Evolutionary conservation across 1,140 invertebrate species (phyloP).

Genomic region (Caenorhabditis brenneri): DNA sequence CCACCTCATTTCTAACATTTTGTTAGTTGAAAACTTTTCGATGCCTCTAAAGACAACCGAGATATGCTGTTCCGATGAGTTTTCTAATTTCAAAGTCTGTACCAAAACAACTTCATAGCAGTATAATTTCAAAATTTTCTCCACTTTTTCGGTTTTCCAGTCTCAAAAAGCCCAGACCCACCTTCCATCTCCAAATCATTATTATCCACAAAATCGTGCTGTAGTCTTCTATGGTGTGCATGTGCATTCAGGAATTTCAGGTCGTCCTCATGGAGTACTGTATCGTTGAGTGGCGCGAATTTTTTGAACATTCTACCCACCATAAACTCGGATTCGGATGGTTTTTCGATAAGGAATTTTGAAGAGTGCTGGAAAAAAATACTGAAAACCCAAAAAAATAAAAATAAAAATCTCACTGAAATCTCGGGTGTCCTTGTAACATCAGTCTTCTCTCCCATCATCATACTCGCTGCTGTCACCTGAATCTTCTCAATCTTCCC

Average conservation of each 20-base stretch:
- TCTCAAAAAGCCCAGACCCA: background rate
- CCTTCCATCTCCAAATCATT: constrained; percentile 33
- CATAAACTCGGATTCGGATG: background rate
- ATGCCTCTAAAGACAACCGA: too few species aligned
- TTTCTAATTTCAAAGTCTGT: too few species aligned
- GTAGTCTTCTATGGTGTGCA: constrained; percentile 1
- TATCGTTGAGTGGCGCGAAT: constrained; percentile 32
- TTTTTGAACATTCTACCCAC: constrained; percentile 42
- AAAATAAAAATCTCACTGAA: background rate
- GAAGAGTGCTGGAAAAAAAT: background rate
- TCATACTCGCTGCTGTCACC: background rate
- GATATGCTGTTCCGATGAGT: too few species aligned
- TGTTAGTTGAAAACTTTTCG: too few species aligned
- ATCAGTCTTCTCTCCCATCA: background rate
- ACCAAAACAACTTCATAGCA: too few species aligned
- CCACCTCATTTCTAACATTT: too few species aligned
- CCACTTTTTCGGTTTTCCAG: too few species aligned
- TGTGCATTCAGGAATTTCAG: constrained; percentile 47
- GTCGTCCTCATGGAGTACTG: constrained; percentile 25
- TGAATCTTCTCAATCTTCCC: background rate
- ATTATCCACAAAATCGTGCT: constrained; percentile 46
- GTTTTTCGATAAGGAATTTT: constrained; percentile 12
- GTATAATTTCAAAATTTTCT: too few species aligned
- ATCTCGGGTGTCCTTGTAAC: background rate
- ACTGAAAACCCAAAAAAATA: background rate